These are phyloP conservation scores for Sardinella longiceps DNA, from an alignment of 2,797 vertebrate genomes.

Conservation along the genomic window DNA sequence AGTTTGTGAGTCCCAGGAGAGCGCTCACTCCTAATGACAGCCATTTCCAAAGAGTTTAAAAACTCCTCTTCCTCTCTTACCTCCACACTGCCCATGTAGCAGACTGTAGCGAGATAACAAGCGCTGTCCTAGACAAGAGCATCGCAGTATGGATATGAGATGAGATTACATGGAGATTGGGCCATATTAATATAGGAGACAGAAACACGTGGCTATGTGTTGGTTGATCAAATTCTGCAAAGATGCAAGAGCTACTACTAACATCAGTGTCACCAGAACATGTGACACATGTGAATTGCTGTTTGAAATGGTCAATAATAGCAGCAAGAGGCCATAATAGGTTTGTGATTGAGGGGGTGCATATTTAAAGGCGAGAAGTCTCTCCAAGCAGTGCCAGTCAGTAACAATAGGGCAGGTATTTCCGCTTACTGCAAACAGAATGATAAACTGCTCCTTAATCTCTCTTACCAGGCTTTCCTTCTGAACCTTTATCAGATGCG, in stretches of 20 bases:
- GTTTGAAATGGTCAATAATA: background rate
- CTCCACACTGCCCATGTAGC: constrained; percentile 56
- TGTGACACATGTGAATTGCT: background rate
- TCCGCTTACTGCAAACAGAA: background rate
- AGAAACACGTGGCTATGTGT: background rate
- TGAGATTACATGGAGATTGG: background rate
- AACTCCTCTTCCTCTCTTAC: constrained; percentile 71
- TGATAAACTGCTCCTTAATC: background rate
- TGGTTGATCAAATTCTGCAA: background rate
- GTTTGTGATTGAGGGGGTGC: background rate
- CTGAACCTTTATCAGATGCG: constrained; percentile 32
- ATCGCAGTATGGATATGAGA: constrained; percentile 33
- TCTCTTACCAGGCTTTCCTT: background rate
- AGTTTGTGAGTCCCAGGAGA: constrained; percentile 92
- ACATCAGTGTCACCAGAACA: background rate
- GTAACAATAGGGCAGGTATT: constrained; percentile 6
- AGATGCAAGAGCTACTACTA: background rate
- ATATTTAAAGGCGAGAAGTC: background rate
- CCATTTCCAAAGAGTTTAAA: constrained; percentile 81
- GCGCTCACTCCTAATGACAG: constrained; percentile 82
- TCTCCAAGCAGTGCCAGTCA: no score
- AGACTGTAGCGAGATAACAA: constrained; percentile 77
- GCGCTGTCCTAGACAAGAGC: constrained; percentile 62
- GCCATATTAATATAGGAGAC: no score
- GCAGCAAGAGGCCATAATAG: background rate